Base-by-base conservation (phyloP, 2,797 vertebrate species). In the Schizopygopsis malacanthus region DNA sequence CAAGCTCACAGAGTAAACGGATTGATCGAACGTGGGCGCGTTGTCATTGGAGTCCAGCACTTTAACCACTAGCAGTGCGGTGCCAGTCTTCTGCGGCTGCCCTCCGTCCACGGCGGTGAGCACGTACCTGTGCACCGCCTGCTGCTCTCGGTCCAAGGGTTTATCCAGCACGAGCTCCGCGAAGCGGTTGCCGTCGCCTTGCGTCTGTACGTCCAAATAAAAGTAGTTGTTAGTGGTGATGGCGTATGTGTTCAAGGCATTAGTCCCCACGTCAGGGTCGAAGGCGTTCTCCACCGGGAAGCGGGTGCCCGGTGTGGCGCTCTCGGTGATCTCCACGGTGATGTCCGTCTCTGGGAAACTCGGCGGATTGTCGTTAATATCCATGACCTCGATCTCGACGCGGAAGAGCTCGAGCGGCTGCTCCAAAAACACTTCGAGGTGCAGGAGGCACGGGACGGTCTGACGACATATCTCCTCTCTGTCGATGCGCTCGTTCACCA, bases 31-130 rank as follows among this genome's bases (percentile, higher is more conserved):
- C 73, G 97, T 96, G 83, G 98, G 98, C 82, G 97, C 98, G 88
- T 99, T 99, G 91, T 99, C 98, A 37, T 99, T 99, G 16, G 98
- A 99, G 93, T 99, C 98, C 89, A 99, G 93, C 88, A 99, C 98
- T 93, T 96, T 96, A 80, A 99, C 93, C 89, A 97, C 98, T 89
- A 99, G 96, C 25, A 99, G 95, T 84, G 98, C 98, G 18, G 98
- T 99, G 84, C 98, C 98, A 69, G 98, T 99, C 75, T 96, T 95
- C 93, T 97, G 97, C 76, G 97, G 98, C 90, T 96, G 91, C 86
- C 98, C 98, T 45, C 98, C 98, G 83, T 99, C 98, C 93, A 98
- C 97, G 18, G 98, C 98, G 6, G 98, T 99, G 91, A 99, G 96
- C 92, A 99, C 98, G 88, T 99, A 99, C 88, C 97, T 96, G 95